Evolutionary conservation across 2,888 invertebrate genomes (phyloP).

Genomic region (Campaea margaritaria): DNA sequence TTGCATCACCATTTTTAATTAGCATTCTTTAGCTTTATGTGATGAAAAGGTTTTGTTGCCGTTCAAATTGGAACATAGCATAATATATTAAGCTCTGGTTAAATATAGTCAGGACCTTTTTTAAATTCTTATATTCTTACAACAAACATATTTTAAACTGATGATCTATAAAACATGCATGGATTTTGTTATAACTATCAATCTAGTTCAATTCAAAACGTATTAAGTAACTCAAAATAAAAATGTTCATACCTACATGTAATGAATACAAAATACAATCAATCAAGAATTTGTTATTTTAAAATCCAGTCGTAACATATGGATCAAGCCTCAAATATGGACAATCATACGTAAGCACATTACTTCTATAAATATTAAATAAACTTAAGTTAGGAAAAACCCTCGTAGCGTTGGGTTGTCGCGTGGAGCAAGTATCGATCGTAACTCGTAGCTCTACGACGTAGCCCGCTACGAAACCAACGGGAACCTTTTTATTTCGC

Average conservation of each 20-base stretch:
- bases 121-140: no score
- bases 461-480: constrained; percentile 60
- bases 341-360: constrained; percentile 30
- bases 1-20: constrained; percentile 40
- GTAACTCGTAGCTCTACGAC: constrained; percentile 70
- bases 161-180: no score
- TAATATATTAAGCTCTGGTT: no score
- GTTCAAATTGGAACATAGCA: no score
- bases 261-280: no score
- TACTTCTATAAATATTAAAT: constrained; percentile 42
- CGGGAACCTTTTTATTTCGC: constrained; percentile 62
- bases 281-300: no score
- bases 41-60: neutral
- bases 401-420: constrained; percentile 73
- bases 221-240: no score
- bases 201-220: no score
- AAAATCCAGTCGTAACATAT: neutral
- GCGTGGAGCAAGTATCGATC: constrained; percentile 78
- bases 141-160: no score
- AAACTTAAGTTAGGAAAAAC: constrained; percentile 58
- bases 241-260: no score
- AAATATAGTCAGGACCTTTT: no score
- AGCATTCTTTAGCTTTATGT: constrained; percentile 23
- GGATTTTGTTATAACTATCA: no score
- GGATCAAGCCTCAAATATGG: neutral